Base-by-base conservation (phyloP, 2,797 vertebrate species). In the Diglossa cyanea region DNA sequence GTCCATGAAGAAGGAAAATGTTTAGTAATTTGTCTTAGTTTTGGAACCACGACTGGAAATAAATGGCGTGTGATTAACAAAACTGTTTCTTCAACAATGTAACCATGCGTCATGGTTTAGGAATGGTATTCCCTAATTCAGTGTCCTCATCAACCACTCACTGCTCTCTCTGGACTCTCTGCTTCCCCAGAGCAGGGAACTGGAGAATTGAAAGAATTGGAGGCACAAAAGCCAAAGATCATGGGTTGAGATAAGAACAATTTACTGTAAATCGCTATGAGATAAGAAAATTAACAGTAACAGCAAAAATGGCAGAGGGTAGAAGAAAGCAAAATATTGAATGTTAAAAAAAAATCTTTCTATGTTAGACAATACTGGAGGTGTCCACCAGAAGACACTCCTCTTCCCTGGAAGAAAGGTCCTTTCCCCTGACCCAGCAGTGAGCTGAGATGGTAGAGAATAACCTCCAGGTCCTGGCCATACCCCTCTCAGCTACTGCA, bases 1-100 rank as follows among this genome's bases (percentile, higher is more conserved):
- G 57, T 45, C 54, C 71, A 92, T 54, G 40, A 25, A 61, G 30
- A 25, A 33, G 33, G 33, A 76, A 47, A 40, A 25, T 18, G 17
- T 92, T 92, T 40, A 44, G 71, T 72, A 74, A 80, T 87, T 35
- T 63, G 23, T 89, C 65, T 87, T 87, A 68, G 65, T 85, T 95
- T 45, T n/a, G 57, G 66, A 89, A 62, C 18, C 35, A 68, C 42
- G 78, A 80, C 86, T 93, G 78, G 75, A 88, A 86, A 55, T 68
- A 91, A 93, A 78, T 13, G 5, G 42, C 31, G 23, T 35, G 44
- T 80, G 60, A 86, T 80, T 80, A 79, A 72, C 23, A 63, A 63
- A 89, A 63, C 17, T 30, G 67, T 71, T 87, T 35, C 33, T 89
- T 92, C 67, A 71, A 26, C 63, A 77, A 3, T 57, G 39, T 74